Conservation (phyloP, 2,113 vertebrate species). For the Varanus salvator region DNA sequence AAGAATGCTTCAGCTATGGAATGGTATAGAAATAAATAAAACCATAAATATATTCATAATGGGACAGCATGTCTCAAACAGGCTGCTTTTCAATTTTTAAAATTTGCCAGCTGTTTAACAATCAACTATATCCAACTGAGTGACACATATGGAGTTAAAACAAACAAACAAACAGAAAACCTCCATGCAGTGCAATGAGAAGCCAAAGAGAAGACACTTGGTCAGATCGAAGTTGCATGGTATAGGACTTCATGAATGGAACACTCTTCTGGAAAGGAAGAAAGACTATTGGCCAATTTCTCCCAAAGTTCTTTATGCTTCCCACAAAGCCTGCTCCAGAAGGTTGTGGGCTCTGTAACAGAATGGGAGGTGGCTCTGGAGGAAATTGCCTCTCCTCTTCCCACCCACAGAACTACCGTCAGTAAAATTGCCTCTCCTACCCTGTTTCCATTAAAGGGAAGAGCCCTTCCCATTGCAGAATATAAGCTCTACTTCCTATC, state of each 20-base stretch:
- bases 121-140: slow-evolving; percentile 41
- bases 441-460: neutral
- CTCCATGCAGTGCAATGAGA: slow-evolving; percentile 37
- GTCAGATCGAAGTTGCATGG: neutral
- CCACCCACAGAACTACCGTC: no score
- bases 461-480: neutral
- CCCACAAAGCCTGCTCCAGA: neutral
- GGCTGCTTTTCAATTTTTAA: neutral
- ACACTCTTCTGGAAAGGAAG: neutral
- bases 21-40: neutral
- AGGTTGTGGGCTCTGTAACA: neutral
- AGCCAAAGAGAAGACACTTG: accelerated
- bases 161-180: no score
- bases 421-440: no score
- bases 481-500: neutral
- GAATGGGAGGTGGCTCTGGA: neutral
- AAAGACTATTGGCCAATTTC: neutral
- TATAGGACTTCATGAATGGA: neutral
- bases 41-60: neutral
- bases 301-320: neutral
- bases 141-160: slow-evolving; percentile 6
- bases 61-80: neutral
- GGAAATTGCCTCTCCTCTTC: no score
- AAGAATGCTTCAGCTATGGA: no score
- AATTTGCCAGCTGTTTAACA: slow-evolving; percentile 50